Conservation (phyloP, 2,888 invertebrate genomes). For the Erebia ligea region DNA sequence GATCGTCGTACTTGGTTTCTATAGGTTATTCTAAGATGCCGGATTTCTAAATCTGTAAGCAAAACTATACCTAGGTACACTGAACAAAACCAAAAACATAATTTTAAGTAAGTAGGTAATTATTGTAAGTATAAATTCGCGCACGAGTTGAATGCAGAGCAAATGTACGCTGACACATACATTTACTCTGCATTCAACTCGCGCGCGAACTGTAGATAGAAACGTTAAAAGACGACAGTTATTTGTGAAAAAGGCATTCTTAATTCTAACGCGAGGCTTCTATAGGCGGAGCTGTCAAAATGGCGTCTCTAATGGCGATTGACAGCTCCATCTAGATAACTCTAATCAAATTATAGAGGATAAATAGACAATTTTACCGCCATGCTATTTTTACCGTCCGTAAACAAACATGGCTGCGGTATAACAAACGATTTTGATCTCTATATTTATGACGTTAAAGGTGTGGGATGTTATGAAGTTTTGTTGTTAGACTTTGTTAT, state of each 20-base stretch:
- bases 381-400: slow-evolving; percentile 8
- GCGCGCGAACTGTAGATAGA: no score
- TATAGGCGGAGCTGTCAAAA: slow-evolving; percentile 54
- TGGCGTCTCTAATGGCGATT: slow-evolving; percentile 69
- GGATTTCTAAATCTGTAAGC: no score
- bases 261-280: slow-evolving; percentile 25
- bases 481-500: background rate
- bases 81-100: no score
- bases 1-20: no score
- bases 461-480: slow-evolving; percentile 19
- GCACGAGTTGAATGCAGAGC: no score
- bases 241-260: slow-evolving; percentile 13
- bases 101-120: no score
- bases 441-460: slow-evolving; percentile 14
- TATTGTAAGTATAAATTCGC: no score
- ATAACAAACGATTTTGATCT: slow-evolving; percentile 17
- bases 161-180: no score
- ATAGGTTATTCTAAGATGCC: no score
- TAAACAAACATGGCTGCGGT: background rate
- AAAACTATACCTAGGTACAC: no score
- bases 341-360: slow-evolving; percentile 64
- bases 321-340: slow-evolving; percentile 78
- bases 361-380: slow-evolving; percentile 45
- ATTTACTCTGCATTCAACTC: no score
- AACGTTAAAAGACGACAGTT: background rate